phyloP scores from a whole-genome alignment of 2,797 vertebrate genomes.

The Sitta carolinensis region DNA sequence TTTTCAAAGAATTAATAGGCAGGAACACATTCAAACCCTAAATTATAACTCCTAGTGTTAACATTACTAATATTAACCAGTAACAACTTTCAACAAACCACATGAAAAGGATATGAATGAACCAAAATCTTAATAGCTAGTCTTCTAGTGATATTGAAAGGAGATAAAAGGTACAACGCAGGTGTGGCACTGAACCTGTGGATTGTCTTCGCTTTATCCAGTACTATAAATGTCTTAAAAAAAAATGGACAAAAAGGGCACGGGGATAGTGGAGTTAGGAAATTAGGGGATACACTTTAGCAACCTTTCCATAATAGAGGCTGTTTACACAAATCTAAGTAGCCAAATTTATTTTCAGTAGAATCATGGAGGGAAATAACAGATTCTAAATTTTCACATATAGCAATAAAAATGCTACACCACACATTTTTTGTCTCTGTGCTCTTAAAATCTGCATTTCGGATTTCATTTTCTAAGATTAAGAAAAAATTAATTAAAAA shows the following conservation, averaged over 20 bases:
- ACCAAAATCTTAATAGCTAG: slow-evolving; percentile 94
- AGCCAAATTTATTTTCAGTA: neutral
- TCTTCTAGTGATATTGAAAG: slow-evolving; percentile 92
- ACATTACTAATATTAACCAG: neutral
- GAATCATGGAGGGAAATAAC: neutral
- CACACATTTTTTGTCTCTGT: neutral
- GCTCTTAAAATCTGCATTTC: neutral
- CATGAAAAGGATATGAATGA: slow-evolving; percentile 96
- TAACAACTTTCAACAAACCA: neutral
- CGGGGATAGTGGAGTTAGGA: fast-evolving
- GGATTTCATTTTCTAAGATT: neutral
- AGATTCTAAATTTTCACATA: neutral
- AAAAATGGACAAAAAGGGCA: neutral
- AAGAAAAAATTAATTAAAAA: neutral
- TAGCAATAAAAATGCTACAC: neutral
- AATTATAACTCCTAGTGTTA: neutral
- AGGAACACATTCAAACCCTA: neutral
- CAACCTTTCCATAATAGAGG: neutral
- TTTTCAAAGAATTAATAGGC: neutral
- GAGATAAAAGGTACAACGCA: slow-evolving; percentile 93
- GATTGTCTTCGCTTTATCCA: slow-evolving; percentile 93
- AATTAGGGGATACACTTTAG: neutral
- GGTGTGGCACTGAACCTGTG: slow-evolving; percentile 93
- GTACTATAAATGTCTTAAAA: slow-evolving; percentile 93
- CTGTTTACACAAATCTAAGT: neutral